Evolutionary conservation across 2,113 vertebrate genomes (phyloP), one percentile per base, ranked within the genome.

Genomic region (Pachyramphus minor): DNA sequence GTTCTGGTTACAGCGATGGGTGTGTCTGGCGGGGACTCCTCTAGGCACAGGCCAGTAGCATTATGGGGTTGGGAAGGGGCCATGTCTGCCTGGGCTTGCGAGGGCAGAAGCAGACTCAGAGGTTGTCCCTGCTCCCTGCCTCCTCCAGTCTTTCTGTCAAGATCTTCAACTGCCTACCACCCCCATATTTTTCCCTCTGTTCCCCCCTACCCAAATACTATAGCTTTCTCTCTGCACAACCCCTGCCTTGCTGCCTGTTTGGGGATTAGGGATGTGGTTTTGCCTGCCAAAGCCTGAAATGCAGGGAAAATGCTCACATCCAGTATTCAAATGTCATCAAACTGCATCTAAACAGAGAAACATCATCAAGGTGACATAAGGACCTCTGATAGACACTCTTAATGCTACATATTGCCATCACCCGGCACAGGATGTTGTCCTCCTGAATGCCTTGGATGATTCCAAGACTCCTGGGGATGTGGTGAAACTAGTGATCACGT

Each of bases 11-110:
- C 93, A 94, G 94, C 66, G 0, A 95, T 95, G 92, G 97, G 94
- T 97, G 96, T 95, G 94, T 90, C 95, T 97, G 97, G 96, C 95
- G 73, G 83, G 63, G 88, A 95, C 74, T 92, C 55, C 89, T 81
- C 62, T 89, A 77, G 0, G 69, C 83, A 59, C 66, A 47, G 93
- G 94, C 95, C 97, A 97, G 93, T 86, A 96, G 83, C 39, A 90
- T 96, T 94, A 94, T 84, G 58, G 88, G 80, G 80, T 85, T 96
- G 96, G 94, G 95, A 96, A 82, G 84, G 55, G 83, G 95, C 95
- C 93, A 95, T 68, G 85, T 77, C 87, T 93, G 84, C 49, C 69
- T 73, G 52, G 82, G 84, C 52, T 94, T 79, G 44, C 0, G 0
- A 90, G 56, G 60, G n/a, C 30, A 84, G 79, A 63, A 68, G 66